Percentiles rank a stretch among this genome's conserved stretches.
Conservation (phyloP, 2,888 invertebrate genomes). For the Cantharis rustica region DNA sequence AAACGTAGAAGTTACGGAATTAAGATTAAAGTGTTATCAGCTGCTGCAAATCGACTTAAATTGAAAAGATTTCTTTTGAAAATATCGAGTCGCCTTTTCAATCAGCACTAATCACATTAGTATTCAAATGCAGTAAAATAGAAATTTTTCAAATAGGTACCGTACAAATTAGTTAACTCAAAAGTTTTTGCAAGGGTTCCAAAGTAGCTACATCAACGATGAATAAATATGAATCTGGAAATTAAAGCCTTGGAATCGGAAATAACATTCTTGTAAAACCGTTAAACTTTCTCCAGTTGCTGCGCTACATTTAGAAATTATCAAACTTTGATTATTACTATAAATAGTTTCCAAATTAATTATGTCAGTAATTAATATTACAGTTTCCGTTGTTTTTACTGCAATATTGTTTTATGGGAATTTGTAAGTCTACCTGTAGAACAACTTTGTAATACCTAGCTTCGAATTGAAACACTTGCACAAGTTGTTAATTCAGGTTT, state of each 20-base stretch:
- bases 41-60: background rate
- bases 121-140: constrained; percentile 20
- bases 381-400: background rate
- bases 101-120: constrained; percentile 17
- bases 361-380: background rate
- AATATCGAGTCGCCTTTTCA: constrained; percentile 9
- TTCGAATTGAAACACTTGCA: background rate
- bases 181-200: constrained; percentile 3
- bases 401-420: background rate
- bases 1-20: background rate
- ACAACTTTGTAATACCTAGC: background rate
- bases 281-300: background rate
- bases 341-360: background rate
- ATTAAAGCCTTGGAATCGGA: background rate
- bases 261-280: constrained; percentile 1
- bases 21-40: background rate
- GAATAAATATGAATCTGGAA: constrained; percentile 16
- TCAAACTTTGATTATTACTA: background rate
- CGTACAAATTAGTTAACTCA: constrained; percentile 15
- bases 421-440: background rate
- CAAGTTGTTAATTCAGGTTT: background rate
- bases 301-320: background rate
- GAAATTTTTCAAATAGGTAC: constrained; percentile 10
- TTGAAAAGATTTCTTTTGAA: constrained; percentile 2
- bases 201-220: constrained; percentile 3